phyloP scores from a whole-genome alignment of 1,140 invertebrate species.

The Megalopta genalis region DNA sequence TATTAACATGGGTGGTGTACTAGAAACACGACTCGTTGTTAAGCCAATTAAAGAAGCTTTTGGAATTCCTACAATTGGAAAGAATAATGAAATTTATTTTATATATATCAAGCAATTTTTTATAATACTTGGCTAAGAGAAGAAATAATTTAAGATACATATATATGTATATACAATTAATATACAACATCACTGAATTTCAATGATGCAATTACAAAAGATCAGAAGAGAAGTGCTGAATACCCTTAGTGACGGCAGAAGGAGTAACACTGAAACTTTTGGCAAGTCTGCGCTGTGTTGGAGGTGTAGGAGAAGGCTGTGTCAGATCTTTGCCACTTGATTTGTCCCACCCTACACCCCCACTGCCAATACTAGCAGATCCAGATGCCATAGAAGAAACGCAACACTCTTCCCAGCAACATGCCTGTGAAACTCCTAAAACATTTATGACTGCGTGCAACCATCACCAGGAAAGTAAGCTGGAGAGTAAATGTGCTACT shows the following conservation, averaged over 20 bases:
- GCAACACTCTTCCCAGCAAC: constrained; percentile 79
- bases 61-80: constrained; percentile 84
- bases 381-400: constrained; percentile 70
- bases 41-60: constrained; percentile 89
- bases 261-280: constrained; percentile 93
- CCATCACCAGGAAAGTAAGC: constrained; percentile 66
- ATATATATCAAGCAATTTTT: neutral
- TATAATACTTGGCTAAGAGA: constrained; percentile 17
- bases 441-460: constrained; percentile 70
- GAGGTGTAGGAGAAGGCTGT: constrained; percentile 86
- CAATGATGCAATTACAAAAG: constrained; percentile 14
- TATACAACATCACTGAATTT: neutral
- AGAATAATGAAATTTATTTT: neutral
- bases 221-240: constrained; percentile 50
- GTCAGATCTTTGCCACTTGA: constrained; percentile 70
- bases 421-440: constrained; percentile 79
- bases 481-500: constrained; percentile 34
- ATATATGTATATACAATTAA: constrained; percentile 45
- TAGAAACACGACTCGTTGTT: constrained; percentile 84
- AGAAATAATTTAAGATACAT: constrained; percentile 33
- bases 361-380: constrained; percentile 60
- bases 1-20: constrained; percentile 84
- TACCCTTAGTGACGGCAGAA: constrained; percentile 83
- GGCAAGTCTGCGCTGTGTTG: constrained; percentile 89
- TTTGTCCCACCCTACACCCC: constrained; percentile 69